Conservation (phyloP, 2,888 invertebrate species). For the Netelia virgata region DNA sequence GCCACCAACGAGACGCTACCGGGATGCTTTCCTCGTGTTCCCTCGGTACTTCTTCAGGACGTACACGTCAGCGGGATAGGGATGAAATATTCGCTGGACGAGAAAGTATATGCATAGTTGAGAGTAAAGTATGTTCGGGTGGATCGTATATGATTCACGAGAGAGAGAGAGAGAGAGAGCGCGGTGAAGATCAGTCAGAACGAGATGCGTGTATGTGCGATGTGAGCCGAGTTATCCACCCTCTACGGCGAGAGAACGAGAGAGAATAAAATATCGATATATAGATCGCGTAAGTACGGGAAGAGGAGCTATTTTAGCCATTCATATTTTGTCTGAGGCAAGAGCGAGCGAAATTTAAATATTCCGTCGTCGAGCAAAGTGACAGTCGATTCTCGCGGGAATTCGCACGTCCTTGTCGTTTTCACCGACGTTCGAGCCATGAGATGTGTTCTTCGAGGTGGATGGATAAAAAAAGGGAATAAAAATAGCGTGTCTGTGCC, state of each 20-base stretch:
- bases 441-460: constrained; percentile 39
- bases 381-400: constrained; percentile 57
- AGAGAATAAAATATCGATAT: background rate
- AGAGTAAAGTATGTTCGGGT: constrained; percentile 9
- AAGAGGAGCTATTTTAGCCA: constrained; percentile 48
- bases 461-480: constrained; percentile 7
- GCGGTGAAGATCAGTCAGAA: constrained; percentile 57
- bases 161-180: constrained; percentile 33
- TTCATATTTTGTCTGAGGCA: constrained; percentile 47
- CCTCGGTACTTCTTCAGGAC: constrained; percentile 11
- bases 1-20: constrained; percentile 11
- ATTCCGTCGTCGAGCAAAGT: constrained; percentile 64
- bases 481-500: constrained; percentile 33
- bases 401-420: constrained; percentile 49
- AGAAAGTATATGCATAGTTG: background rate
- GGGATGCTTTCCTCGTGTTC: constrained; percentile 26
- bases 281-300: constrained; percentile 11
- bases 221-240: constrained; percentile 11
- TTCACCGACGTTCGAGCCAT: constrained; percentile 30
- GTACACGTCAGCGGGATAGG: background rate
- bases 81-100: constrained; percentile 39
- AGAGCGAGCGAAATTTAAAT: constrained; percentile 60
- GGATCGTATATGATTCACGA: constrained; percentile 34
- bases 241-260: background rate
- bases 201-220: constrained; percentile 31